phyloP scores from a whole-genome alignment of 2,888 invertebrate genomes.

The Troilus luridus region DNA sequence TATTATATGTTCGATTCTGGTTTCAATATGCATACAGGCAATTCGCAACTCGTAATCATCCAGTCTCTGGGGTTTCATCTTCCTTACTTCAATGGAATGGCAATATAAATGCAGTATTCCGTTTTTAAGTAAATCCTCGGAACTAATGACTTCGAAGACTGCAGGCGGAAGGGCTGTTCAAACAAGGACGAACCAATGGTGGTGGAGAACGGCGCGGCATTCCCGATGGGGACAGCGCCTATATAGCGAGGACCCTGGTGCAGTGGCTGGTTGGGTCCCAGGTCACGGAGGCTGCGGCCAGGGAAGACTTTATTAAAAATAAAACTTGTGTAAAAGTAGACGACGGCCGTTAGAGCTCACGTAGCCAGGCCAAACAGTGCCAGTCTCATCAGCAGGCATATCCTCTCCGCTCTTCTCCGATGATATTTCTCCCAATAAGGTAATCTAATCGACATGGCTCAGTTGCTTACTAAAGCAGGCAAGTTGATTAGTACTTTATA shows the following conservation, averaged over 20 bases:
- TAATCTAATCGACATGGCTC: not conserved
- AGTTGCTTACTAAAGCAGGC: not conserved
- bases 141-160: not conserved
- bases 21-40: too few relatives aligned
- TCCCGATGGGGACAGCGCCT: not conserved
- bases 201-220: not conserved
- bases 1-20: too few relatives aligned
- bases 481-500: not conserved
- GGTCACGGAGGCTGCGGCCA: not conserved
- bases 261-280: constrained; percentile 21
- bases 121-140: not conserved
- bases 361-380: not conserved
- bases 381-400: not conserved
- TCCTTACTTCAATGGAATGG: too few relatives aligned
- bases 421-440: not conserved
- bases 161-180: not conserved
- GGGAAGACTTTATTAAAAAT: constrained; percentile 24
- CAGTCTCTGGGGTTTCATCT: too few relatives aligned
- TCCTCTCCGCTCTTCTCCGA: not conserved
- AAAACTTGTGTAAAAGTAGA: constrained; percentile 15
- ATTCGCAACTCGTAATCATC: too few relatives aligned
- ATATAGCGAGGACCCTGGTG: not conserved
- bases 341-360: not conserved
- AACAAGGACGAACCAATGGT: not conserved
- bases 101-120: not conserved